phyloP scores from a whole-genome alignment of 2,888 invertebrate genomes.

The Iselma pallidipennis region DNA sequence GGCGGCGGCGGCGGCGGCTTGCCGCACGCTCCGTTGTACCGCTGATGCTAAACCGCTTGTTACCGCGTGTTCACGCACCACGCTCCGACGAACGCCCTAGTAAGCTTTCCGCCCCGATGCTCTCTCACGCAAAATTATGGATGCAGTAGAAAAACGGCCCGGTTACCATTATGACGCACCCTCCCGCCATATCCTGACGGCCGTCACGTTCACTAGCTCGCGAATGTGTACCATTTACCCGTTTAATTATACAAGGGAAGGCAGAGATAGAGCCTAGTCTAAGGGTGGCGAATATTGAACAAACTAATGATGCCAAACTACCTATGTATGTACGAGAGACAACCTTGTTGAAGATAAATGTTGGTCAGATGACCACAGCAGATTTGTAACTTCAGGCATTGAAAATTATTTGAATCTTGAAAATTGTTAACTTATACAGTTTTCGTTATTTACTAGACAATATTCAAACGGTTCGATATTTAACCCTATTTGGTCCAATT shows the following conservation, averaged over 20 bases:
- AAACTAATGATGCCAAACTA: not conserved
- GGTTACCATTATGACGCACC: constrained; percentile 20
- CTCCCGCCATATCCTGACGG: not conserved
- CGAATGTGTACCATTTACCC: constrained; percentile 25
- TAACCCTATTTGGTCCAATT: not conserved
- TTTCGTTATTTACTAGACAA: too few species aligned
- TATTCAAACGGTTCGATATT: too few species aligned
- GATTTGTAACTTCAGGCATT: too few species aligned
- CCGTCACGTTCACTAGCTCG: constrained; percentile 24
- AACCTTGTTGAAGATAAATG: too few species aligned
- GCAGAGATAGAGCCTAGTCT: not conserved
- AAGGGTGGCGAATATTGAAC: not conserved
- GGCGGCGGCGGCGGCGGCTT: constrained; percentile 22
- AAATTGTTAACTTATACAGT: too few species aligned
- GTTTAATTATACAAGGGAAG: constrained; percentile 27
- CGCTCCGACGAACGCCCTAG: constrained; percentile 38
- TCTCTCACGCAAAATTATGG: constrained; percentile 42
- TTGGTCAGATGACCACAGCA: not conserved
- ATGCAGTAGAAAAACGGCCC: constrained; percentile 39
- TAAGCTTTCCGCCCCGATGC: constrained; percentile 39
- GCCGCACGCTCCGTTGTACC: constrained; percentile 28
- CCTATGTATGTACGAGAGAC: not conserved
- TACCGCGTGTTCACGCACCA: constrained; percentile 45
- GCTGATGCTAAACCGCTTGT: constrained; percentile 43
- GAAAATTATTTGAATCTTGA: too few species aligned